These are phyloP conservation scores for Maniola hyperantus DNA, from an alignment of 2,888 invertebrate species.

Conservation along the genomic window DNA sequence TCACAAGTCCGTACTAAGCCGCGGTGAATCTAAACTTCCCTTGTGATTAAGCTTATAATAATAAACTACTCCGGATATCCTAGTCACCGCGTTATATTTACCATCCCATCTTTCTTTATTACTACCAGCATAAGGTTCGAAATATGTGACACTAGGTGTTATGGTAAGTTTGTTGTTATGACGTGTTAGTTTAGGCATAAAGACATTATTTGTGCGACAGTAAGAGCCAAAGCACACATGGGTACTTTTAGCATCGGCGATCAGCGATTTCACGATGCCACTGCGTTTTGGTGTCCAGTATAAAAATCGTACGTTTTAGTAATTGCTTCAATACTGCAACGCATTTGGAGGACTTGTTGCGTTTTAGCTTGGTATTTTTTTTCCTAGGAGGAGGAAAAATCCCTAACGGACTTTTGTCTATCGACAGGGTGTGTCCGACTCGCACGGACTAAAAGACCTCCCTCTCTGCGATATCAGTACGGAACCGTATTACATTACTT, in stretches of 20 bases:
- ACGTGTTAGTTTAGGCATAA: slow-evolving; percentile 54
- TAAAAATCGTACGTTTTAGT: no score
- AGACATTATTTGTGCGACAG: slow-evolving; percentile 57
- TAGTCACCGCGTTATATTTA: slow-evolving; percentile 27
- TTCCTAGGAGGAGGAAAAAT: no score
- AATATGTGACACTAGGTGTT: slow-evolving; percentile 22
- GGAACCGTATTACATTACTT: no score
- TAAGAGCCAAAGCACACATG: slow-evolving; percentile 41
- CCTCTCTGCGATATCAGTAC: no score
- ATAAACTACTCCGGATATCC: slow-evolving; percentile 54
- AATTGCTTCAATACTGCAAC: no score
- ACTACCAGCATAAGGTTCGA: slow-evolving; percentile 26
- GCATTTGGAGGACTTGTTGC: no score
- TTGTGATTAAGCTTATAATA: slow-evolving; percentile 57
- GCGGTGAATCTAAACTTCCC: slow-evolving; percentile 49
- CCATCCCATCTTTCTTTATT: slow-evolving; percentile 28
- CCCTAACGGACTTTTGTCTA: no score
- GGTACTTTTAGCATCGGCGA: background rate
- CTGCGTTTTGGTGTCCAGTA: no score
- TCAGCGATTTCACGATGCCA: background rate
- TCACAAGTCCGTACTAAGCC: slow-evolving; percentile 8
- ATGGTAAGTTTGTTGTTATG: slow-evolving; percentile 38
- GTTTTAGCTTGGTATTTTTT: no score
- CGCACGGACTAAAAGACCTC: no score
- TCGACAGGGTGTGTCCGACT: no score